A percentile compares a stretch with the other conserved stretches of the same genome.
Conservation (phyloP, 2,888 invertebrate species). For the Agonopterix arenella region DNA sequence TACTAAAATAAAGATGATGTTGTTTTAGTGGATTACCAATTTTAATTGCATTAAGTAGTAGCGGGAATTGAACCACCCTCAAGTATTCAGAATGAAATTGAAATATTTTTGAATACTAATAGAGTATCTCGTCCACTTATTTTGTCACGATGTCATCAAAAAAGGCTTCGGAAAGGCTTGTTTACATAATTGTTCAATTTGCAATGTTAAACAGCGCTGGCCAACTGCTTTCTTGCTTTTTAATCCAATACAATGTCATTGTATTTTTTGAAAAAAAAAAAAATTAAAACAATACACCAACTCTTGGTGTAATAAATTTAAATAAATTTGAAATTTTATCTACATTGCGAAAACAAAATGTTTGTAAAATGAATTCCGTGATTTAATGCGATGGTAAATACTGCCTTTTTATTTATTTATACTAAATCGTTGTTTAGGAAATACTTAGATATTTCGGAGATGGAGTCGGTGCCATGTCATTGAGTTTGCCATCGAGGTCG, state of each 20-base stretch:
- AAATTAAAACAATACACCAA: slow-evolving; percentile 28
- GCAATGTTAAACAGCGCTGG: slow-evolving; percentile 63
- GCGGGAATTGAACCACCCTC: neutral
- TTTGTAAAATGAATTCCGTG: neutral
- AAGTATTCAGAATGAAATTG: slow-evolving; percentile 26
- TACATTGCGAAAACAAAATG: slow-evolving; percentile 1
- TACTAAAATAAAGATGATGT: too few species aligned
- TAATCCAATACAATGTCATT: slow-evolving; percentile 36
- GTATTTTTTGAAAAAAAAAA: slow-evolving; percentile 22
- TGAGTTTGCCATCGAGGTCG: too few species aligned
- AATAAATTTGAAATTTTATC: slow-evolving; percentile 25
- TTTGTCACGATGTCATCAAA: slow-evolving; percentile 46
- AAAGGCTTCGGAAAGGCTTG: slow-evolving; percentile 58
- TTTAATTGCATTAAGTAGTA: too few species aligned
- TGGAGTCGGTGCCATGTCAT: too few species aligned
- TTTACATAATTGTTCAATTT: slow-evolving; percentile 72
- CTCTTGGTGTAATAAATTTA: slow-evolving; percentile 32
- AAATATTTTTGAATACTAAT: slow-evolving; percentile 63
- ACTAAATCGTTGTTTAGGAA: too few species aligned
- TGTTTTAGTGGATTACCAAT: too few species aligned
- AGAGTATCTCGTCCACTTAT: slow-evolving; percentile 34
- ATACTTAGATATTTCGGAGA: too few species aligned
- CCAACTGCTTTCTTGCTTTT: slow-evolving; percentile 56
- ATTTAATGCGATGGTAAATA: neutral
- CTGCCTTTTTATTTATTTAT: too few species aligned